These are phyloP conservation scores for Hyaena hyaena DNA, from an alignment of 2,113 vertebrate genomes.

Conservation along the genomic window DNA sequence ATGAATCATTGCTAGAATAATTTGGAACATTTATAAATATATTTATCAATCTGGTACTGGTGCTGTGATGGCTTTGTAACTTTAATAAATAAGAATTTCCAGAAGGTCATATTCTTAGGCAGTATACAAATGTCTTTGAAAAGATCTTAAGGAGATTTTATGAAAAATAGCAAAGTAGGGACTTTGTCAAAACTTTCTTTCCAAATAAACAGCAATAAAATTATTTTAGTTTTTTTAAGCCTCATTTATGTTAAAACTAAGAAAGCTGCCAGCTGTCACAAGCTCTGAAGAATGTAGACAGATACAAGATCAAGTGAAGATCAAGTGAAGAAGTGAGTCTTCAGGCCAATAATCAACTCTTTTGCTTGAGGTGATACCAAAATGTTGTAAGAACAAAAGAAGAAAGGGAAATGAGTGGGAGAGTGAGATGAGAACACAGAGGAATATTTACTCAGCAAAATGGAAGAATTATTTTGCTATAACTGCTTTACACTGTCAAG, in stretches of 20 bases:
- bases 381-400: conserved; percentile 10
- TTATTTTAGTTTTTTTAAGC: too few relatives aligned
- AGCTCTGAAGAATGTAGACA: neutral
- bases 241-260: conserved; percentile 22
- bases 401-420: neutral
- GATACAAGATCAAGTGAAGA: conserved; percentile 21
- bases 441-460: neutral
- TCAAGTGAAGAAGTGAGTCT: conserved; percentile 21
- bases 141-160: conserved; percentile 27
- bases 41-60: neutral
- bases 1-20: neutral
- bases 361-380: conserved; percentile 38
- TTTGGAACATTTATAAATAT: conserved; percentile 36
- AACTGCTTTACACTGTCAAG: neutral
- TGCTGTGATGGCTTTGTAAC: conserved; percentile 14
- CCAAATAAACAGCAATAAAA: too few relatives aligned
- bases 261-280: neutral
- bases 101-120: neutral
- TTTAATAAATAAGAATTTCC: conserved; percentile 39
- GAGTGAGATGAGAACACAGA: conserved; percentile 11
- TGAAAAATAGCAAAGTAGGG: conserved; percentile 3
- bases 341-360: neutral
- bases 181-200: neutral
- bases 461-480: neutral
- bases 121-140: conserved; percentile 16